phyloP scores from a whole-genome alignment of 2,797 vertebrate genomes.

The Brachyalestes nurse region DNA sequence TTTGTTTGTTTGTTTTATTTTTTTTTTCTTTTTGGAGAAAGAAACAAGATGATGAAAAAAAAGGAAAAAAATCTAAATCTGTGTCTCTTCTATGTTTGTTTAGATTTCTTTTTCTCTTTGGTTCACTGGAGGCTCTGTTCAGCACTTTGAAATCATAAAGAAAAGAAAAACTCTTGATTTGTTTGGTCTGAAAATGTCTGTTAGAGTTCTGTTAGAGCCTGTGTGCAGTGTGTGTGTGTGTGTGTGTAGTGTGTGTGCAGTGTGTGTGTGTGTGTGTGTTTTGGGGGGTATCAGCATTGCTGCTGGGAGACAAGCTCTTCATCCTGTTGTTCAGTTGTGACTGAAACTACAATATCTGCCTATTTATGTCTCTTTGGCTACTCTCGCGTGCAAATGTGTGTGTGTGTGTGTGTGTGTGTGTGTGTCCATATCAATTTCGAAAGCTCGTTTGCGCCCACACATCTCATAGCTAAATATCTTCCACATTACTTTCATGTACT shows the following conservation, averaged over 20 bases:
- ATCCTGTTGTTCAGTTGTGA: no score
- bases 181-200: slow-evolving; percentile 62
- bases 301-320: no score
- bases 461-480: not conserved
- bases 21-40: slow-evolving; percentile 56
- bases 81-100: slow-evolving; percentile 76
- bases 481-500: not conserved
- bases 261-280: not conserved
- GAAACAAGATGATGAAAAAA: slow-evolving; percentile 69
- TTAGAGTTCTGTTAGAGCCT: slow-evolving; percentile 36
- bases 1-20: slow-evolving; percentile 70
- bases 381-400: no score
- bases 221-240: slow-evolving; percentile 4
- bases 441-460: not conserved
- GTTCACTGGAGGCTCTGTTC: slow-evolving; percentile 88
- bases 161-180: slow-evolving; percentile 70
- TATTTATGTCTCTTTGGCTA: no score
- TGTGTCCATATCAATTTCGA: not conserved
- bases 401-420: not conserved
- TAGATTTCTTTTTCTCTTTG: slow-evolving; percentile 73
- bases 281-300: not conserved
- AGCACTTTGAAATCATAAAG: slow-evolving; percentile 88
- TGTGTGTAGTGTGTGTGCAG: not conserved
- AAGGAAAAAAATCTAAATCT: slow-evolving; percentile 57
- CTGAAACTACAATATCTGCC: no score